These are phyloP conservation scores for Elephantulus edwardii DNA, from an alignment of 2,113 vertebrate genomes.

Conservation along the genomic window DNA sequence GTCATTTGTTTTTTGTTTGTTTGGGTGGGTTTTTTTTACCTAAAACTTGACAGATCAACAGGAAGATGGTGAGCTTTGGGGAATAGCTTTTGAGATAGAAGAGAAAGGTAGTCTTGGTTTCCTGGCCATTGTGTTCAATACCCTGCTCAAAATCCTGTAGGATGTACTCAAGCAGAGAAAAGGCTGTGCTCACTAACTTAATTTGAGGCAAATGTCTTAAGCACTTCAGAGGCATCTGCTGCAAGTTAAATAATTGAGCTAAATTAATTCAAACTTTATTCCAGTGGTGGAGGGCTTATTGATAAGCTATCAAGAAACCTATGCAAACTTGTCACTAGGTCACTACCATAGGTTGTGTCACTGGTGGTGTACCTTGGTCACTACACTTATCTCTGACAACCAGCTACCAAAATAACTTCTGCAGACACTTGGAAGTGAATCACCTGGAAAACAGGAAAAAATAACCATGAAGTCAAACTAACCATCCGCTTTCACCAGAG, in stretches of 20 bases:
- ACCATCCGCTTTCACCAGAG: neutral
- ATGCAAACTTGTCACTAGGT: neutral
- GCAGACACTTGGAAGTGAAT: neutral
- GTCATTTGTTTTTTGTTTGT: neutral
- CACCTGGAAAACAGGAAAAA: neutral
- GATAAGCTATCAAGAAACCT: neutral
- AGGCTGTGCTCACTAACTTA: neutral
- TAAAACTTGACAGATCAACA: constrained; percentile 36
- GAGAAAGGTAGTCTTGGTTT: neutral
- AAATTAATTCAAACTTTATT: constrained; percentile 8
- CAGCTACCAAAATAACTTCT: neutral
- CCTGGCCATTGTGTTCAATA: neutral
- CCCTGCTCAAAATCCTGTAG: constrained; percentile 10
- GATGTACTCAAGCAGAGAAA: neutral
- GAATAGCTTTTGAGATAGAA: constrained; percentile 8
- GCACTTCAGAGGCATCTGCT: neutral
- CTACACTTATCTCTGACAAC: neutral
- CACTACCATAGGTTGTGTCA: too few relatives aligned
- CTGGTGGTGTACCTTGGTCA: neutral
- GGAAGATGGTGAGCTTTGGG: neutral
- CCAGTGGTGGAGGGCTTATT: neutral
- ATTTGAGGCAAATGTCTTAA: neutral
- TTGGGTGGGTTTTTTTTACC: too few relatives aligned
- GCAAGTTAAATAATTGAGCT: constrained; percentile 1
- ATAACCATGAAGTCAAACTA: neutral